These are phyloP conservation scores for Cyphotilapia sp. DNA, from an alignment of 2,113 vertebrate species.

Conservation along the genomic window DNA sequence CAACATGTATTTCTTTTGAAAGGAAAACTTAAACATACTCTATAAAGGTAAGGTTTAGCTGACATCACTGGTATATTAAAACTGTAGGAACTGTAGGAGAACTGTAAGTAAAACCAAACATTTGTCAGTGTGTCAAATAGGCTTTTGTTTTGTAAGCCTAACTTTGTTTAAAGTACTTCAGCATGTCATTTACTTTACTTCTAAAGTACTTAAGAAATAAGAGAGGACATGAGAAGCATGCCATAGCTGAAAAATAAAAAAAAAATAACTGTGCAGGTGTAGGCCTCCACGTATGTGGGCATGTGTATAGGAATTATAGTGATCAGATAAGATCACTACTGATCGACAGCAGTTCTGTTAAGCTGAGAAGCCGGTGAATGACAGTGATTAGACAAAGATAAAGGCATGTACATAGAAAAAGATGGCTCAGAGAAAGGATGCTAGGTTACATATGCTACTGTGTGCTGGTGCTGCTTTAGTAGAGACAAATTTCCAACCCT, in stretches of 20 bases:
- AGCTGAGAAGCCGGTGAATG: not conserved
- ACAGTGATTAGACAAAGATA: not conserved
- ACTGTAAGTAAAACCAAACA: not conserved
- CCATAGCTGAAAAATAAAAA: not conserved
- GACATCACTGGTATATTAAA: not conserved
- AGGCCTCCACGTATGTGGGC: not conserved
- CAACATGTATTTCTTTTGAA: not conserved
- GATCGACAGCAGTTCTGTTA: not conserved
- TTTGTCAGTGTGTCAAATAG: not conserved
- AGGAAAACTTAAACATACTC: not conserved
- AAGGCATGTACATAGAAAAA: not conserved
- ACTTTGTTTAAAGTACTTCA: not conserved
- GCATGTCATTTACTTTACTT: not conserved
- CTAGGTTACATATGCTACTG: not conserved
- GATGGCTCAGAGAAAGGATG: not conserved
- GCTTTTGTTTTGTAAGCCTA: not conserved
- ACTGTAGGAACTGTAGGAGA: not conserved
- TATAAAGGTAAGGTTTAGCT: not conserved
- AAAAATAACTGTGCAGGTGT: not conserved
- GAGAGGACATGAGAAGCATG: not conserved
- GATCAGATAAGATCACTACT: not conserved
- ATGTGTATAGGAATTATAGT: not conserved
- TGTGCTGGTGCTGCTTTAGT: not conserved
- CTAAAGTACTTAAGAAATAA: not conserved
- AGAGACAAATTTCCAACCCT: not conserved